These are phyloP conservation scores for Chionodraco myersi DNA, from an alignment of 2,113 vertebrate genomes.

Conservation along the genomic window DNA sequence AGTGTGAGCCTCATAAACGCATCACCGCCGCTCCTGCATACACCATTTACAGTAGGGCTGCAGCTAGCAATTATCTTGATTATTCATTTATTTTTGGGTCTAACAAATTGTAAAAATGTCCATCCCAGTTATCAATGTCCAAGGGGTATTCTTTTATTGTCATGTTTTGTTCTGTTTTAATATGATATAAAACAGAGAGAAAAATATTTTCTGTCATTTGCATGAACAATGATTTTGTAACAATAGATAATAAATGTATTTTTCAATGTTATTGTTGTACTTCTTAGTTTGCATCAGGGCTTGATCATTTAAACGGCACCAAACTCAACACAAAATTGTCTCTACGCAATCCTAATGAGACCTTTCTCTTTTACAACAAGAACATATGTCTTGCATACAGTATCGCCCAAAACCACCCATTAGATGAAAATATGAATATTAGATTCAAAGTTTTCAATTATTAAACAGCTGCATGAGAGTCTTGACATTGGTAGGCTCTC, in stretches of 20 bases:
- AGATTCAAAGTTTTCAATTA: slow-evolving; percentile 11
- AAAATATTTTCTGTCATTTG: too few relatives aligned
- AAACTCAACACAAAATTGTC: slow-evolving; percentile 44
- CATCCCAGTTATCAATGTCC: too few relatives aligned
- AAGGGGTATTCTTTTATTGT: too few relatives aligned
- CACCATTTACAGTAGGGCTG: slow-evolving; percentile 3
- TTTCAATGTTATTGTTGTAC: too few relatives aligned
- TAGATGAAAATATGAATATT: slow-evolving; percentile 14
- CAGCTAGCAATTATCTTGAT: too few relatives aligned
- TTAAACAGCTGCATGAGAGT: background rate
- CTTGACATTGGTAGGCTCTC: background rate
- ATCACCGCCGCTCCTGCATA: background rate
- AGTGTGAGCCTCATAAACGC: slow-evolving; percentile 17
- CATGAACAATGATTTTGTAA: too few relatives aligned
- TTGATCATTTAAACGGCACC: slow-evolving; percentile 47
- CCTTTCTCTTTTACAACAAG: slow-evolving; percentile 30
- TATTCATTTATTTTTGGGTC: too few relatives aligned
- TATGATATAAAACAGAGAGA: too few relatives aligned
- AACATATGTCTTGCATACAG: slow-evolving; percentile 23
- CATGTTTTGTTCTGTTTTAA: too few relatives aligned
- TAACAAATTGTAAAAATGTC: too few relatives aligned
- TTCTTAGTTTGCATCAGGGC: background rate
- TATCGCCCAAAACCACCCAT: slow-evolving; percentile 12
- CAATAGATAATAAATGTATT: too few relatives aligned
- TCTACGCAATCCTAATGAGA: slow-evolving; percentile 34